phyloP scores from a whole-genome alignment of 35 echinoderm and acorn worm genomes.

The Apostichopus japonicus region DNA sequence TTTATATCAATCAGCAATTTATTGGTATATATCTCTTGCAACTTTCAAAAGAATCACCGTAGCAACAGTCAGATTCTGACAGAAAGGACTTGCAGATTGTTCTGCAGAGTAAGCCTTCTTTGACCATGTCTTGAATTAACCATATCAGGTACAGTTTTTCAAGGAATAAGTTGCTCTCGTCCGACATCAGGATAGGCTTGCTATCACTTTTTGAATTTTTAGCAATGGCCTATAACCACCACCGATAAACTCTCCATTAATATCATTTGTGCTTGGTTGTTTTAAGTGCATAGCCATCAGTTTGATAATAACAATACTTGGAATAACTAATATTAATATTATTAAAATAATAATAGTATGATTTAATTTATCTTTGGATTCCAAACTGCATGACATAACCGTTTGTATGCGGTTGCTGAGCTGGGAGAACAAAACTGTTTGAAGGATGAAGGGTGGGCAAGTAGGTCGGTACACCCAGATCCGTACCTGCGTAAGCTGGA shows the following conservation, averaged over 20 bases:
- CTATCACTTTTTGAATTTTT: too few species aligned
- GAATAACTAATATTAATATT: background rate
- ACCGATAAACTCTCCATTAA: too few species aligned
- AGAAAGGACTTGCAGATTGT: too few species aligned
- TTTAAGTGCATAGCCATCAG: conserved; percentile 3
- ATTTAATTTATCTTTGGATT: conserved; percentile 31
- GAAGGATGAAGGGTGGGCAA: conserved; percentile 11
- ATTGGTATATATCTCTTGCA: too few species aligned
- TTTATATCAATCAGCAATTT: too few species aligned
- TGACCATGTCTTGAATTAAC: too few species aligned
- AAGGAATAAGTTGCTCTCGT: too few species aligned
- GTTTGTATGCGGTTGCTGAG: conserved; percentile 15
- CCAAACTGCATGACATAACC: conserved; percentile 48
- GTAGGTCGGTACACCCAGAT: conserved; percentile 48
- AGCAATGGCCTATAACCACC: too few species aligned
- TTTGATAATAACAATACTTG: background rate
- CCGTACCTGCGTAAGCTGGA: background rate
- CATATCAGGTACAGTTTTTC: too few species aligned
- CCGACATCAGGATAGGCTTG: too few species aligned
- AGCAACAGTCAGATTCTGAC: background rate
- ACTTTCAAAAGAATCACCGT: background rate
- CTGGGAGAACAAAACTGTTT: conserved; percentile 8
- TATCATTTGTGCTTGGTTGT: background rate
- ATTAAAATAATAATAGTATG: too few species aligned
- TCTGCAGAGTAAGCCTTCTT: too few species aligned